phyloP scores from a whole-genome alignment of 2,797 vertebrate species.

The Argentina silus region DNA sequence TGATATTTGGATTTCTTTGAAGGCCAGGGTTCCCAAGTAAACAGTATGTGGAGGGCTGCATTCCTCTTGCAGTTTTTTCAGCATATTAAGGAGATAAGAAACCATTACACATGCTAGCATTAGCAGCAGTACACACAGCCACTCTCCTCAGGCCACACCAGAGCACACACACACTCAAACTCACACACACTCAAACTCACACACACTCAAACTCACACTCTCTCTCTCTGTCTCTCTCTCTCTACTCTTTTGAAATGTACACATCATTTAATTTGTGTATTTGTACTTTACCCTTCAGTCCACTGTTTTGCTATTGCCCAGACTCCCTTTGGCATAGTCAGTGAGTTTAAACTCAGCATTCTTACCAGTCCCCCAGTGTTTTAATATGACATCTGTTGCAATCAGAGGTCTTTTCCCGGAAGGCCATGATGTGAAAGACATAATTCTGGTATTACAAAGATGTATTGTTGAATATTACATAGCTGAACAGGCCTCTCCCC shows the following conservation, averaged over 20 bases:
- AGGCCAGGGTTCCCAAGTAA: constrained; percentile 42
- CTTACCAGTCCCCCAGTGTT: constrained; percentile 51
- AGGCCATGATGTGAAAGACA: constrained; percentile 57
- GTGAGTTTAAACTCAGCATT: constrained; percentile 34
- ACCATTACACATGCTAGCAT: constrained; percentile 20
- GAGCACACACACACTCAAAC: neutral
- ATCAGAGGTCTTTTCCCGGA: constrained; percentile 61
- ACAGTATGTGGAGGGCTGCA: constrained; percentile 24
- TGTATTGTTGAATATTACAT: constrained; percentile 63
- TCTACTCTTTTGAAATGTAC: constrained; percentile 16
- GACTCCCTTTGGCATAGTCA: constrained; percentile 43
- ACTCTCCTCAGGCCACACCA: constrained; percentile 7
- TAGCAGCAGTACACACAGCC: neutral
- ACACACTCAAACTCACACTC: constrained; percentile 4
- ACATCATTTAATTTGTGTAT: constrained; percentile 18
- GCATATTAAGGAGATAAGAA: constrained; percentile 44
- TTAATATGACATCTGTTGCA: constrained; percentile 64
- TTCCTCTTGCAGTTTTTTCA: constrained; percentile 45
- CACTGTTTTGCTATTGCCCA: constrained; percentile 2
- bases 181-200: neutral
- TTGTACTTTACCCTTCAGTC: neutral
- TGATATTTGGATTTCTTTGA: constrained; percentile 52
- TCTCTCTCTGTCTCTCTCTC: neutral
- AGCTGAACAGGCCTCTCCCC: constrained; percentile 49
- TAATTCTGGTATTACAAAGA: constrained; percentile 61